Percentiles rank a stretch among this genome's conserved stretches.
These are phyloP conservation scores for Lophura nycthemera DNA, from an alignment of 2,113 vertebrate genomes.

Conservation along the genomic window DNA sequence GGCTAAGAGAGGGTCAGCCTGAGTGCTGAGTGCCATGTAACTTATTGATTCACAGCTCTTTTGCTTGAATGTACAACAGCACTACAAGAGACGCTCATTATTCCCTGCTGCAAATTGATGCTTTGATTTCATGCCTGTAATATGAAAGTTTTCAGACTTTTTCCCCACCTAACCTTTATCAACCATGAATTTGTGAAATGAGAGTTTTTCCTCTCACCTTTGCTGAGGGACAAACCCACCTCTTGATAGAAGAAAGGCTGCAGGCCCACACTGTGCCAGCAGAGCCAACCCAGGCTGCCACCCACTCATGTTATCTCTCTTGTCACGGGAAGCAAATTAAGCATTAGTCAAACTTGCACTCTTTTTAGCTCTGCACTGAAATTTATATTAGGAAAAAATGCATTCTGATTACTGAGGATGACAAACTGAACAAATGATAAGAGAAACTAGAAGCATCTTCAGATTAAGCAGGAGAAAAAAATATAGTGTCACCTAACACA, in stretches of 20 bases:
- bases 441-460: neutral
- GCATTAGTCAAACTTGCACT: neutral
- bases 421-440: neutral
- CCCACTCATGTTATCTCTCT: neutral
- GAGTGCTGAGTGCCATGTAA: neutral
- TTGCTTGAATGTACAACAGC: accelerated
- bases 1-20: neutral
- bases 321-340: neutral
- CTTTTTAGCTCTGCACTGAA: neutral
- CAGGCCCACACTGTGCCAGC: accelerated
- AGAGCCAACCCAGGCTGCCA: neutral
- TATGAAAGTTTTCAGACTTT: neutral
- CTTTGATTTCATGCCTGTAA: accelerated
- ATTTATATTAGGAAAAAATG: neutral
- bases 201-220: neutral
- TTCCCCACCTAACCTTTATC: neutral
- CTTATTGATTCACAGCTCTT: neutral
- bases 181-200: neutral
- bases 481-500: neutral
- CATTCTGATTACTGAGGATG: neutral
- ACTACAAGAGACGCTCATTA: neutral
- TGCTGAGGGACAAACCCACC: neutral
- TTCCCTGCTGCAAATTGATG: neutral
- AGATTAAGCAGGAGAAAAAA: neutral
- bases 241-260: neutral